Percentiles rank a stretch among this genome's conserved stretches.
Conservation (phyloP, 2,797 vertebrate species). For the Onychomys arenicola region DNA sequence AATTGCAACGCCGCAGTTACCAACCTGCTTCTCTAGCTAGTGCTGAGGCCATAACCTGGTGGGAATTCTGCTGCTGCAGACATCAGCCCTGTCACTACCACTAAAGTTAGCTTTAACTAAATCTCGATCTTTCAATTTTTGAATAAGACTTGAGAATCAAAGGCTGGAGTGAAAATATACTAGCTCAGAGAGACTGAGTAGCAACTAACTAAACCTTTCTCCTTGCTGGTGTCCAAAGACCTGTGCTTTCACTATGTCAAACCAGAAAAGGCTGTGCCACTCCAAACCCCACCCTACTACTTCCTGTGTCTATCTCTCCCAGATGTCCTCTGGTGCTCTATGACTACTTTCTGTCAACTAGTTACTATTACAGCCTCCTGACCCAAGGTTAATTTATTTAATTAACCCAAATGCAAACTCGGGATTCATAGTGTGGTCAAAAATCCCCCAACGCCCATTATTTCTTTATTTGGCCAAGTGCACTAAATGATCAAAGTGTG, state of each 20-base stretch:
- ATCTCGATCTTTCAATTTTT: neutral
- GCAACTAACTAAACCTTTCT: neutral
- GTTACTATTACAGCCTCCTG: neutral
- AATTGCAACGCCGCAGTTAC: neutral
- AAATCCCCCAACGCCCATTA: neutral
- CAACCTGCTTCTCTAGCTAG: neutral
- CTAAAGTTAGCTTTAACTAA: neutral
- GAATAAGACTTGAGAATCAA: neutral
- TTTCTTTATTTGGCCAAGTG: constrained; percentile 28
- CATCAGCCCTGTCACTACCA: neutral
- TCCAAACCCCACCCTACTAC: neutral
- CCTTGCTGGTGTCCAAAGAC: neutral
- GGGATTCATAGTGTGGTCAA: neutral
- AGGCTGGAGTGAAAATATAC: neutral
- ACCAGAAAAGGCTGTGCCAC: neutral
- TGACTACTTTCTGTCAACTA: neutral
- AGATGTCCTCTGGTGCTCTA: neutral
- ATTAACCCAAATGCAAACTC: neutral
- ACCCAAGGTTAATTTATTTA: neutral
- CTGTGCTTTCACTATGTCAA: neutral
- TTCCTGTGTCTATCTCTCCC: neutral
- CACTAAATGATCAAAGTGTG: constrained; percentile 18
- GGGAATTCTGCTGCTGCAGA: neutral
- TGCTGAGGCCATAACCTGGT: neutral
- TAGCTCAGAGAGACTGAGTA: neutral